Conservation (phyloP, 64 coral and sea anemone species). For the Stichodactyla mertensii region DNA sequence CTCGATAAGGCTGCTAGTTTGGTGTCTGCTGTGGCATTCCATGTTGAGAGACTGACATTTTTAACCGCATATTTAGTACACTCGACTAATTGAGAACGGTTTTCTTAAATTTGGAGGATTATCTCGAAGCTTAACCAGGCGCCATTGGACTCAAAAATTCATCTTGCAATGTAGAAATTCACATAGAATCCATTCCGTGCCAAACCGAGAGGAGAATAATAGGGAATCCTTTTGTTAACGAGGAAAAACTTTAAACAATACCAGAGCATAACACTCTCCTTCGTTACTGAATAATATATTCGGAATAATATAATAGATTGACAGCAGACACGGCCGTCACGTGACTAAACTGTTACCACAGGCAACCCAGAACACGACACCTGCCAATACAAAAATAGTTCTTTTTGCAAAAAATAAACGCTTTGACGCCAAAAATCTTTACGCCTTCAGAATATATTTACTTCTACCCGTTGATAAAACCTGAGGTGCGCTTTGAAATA, state of each 20-base stretch:
- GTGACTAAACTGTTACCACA: constrained; percentile 7
- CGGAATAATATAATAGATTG: not conserved
- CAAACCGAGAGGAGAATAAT: not conserved
- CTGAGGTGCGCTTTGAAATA: not conserved
- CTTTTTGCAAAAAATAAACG: not conserved
- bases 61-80: not conserved
- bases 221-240: not conserved
- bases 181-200: not conserved
- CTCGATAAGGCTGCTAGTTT: not conserved
- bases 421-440: not conserved
- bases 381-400: not conserved
- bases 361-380: not conserved
- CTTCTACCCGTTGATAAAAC: not conserved
- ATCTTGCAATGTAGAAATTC: not conserved
- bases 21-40: not conserved
- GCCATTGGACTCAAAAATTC: not conserved
- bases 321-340: not conserved
- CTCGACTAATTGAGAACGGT: not conserved
- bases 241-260: not conserved
- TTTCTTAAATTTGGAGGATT: not conserved
- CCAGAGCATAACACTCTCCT: not conserved
- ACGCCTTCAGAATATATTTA: too few species aligned
- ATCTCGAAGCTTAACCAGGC: not conserved
- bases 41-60: not conserved
- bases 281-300: not conserved